A percentile compares a stretch with the other conserved stretches of the same genome.
These are phyloP conservation scores for Lithophane semibrunnea DNA, from an alignment of 2,888 invertebrate species.

Conservation along the genomic window DNA sequence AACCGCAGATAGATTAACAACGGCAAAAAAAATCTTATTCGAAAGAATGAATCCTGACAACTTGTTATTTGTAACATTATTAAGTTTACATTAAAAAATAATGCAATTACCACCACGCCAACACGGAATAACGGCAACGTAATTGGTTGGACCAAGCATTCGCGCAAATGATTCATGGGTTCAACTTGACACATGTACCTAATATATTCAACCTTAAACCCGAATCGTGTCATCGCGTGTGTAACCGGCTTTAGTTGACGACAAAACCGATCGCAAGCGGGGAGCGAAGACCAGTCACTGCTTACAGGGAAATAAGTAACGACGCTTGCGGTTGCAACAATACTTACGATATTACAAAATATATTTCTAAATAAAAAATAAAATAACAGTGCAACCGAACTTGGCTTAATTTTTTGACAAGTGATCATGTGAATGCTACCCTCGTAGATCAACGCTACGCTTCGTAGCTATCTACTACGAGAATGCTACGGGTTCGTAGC, in stretches of 20 bases:
- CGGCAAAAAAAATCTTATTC: not conserved
- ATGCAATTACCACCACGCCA: constrained; percentile 45
- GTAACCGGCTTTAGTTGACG: constrained; percentile 74
- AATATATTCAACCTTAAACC: constrained; percentile 68
- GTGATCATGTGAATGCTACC: constrained; percentile 51
- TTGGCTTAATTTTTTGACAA: constrained; percentile 24
- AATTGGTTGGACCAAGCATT: constrained; percentile 35
- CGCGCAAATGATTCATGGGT: constrained; percentile 52
- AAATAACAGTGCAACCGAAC: constrained; percentile 25
- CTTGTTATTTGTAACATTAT: constrained; percentile 5
- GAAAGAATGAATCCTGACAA: constrained; percentile 13
- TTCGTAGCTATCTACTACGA: constrained; percentile 57
- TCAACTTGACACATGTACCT: constrained; percentile 65
- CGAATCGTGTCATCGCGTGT: constrained; percentile 75
- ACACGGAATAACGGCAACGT: constrained; percentile 16
- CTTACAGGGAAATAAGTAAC: constrained; percentile 70
- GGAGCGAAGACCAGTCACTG: constrained; percentile 78
- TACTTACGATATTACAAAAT: constrained; percentile 42
- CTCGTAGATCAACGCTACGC: constrained; percentile 54
- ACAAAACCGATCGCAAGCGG: constrained; percentile 78
- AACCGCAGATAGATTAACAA: not conserved
- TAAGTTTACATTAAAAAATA: constrained; percentile 32
- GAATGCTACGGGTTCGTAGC: constrained; percentile 55
- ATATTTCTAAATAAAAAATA: constrained; percentile 7
- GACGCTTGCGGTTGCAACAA: constrained; percentile 67